Evolutionary conservation across 2,113 vertebrate species (phyloP), one percentile per base, ranked within the genome.

Genomic region (Platycercus adscitus): DNA sequence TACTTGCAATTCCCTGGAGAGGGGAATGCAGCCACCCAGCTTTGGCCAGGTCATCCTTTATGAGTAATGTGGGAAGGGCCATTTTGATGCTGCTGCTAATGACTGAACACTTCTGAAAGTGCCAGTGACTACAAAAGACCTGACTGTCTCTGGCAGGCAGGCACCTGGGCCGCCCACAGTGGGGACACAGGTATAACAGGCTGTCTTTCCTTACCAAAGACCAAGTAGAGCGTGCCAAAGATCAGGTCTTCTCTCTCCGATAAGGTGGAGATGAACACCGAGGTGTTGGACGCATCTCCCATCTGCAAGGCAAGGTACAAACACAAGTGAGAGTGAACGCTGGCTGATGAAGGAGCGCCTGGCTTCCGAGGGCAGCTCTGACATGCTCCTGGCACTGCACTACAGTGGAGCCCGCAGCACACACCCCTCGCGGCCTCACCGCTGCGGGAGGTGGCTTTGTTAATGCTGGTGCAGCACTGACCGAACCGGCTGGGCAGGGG

Each of bases 231-330:
- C 0, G 94, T 97, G 94, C 98, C 98, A 97, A 99, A 98, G 94
- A 99, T 85, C 91, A 98, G 92, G 80, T 99, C 98, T 96, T 98
- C 95, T 71, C 97, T 97, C 97, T 98, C 98, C 0, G 98, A 98
- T 86, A 99, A 97, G 91, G 88, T 98, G 95, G 99, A 99, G 61
- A 93, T 24, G 50, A 98, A 96, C 88, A 80, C 91, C 18, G 97
- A 97, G 41, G 95, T 79, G 73, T 98, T 98, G 18, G 98, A 98
- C 6, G 41, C 96, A 97, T 98, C 98, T 97, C 97, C 98, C 98
- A 99, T 99, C 98, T 98, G 95, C 44, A 97, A 95, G 91, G 35
- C 37, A 91, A 87, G 56, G 43, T 1, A 52, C 26, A 91, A 55
- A 68, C 4, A 28, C 16, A 53, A 49, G 43, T 69, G 56, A 93